These are phyloP conservation scores for Limnephilus rhombicus DNA, from an alignment of 2,888 invertebrate genomes.

Conservation along the genomic window DNA sequence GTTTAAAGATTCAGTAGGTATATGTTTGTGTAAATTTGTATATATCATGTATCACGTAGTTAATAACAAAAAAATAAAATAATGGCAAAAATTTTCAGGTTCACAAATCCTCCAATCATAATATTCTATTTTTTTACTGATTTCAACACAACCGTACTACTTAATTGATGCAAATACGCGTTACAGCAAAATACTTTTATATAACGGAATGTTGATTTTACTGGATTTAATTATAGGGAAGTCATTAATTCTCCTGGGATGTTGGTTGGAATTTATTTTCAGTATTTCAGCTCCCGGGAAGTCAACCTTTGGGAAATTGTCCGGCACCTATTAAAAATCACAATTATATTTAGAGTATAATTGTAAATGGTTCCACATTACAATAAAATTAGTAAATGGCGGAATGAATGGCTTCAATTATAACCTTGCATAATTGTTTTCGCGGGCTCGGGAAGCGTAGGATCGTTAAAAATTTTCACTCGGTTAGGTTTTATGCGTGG, in stretches of 20 bases:
- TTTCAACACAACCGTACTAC: too few relatives aligned
- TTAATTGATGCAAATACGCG: too few relatives aligned
- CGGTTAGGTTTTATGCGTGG: not conserved
- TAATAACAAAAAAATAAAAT: too few relatives aligned
- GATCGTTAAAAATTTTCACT: not conserved
- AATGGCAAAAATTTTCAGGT: too few relatives aligned
- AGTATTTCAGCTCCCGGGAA: not conserved
- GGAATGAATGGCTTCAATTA: not conserved
- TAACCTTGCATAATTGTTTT: not conserved
- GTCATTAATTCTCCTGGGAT: not conserved
- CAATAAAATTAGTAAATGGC: not conserved
- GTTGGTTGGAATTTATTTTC: not conserved
- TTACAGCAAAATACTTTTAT: too few relatives aligned
- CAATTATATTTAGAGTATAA: not conserved
- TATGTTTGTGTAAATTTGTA: too few relatives aligned
- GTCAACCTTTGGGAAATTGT: not conserved
- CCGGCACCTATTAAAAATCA: not conserved
- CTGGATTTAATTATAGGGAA: not conserved
- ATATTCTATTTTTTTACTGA: too few relatives aligned
- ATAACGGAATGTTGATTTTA: not conserved
- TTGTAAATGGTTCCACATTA: conserved; percentile 1
- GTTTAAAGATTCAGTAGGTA: too few relatives aligned
- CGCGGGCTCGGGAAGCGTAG: not conserved
- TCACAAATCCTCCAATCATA: too few relatives aligned
- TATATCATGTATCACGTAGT: too few relatives aligned